Evolutionary conservation across 1,140 invertebrate species (phyloP), one percentile per base, ranked within the genome.

Genomic region (Glomeris maerens): DNA sequence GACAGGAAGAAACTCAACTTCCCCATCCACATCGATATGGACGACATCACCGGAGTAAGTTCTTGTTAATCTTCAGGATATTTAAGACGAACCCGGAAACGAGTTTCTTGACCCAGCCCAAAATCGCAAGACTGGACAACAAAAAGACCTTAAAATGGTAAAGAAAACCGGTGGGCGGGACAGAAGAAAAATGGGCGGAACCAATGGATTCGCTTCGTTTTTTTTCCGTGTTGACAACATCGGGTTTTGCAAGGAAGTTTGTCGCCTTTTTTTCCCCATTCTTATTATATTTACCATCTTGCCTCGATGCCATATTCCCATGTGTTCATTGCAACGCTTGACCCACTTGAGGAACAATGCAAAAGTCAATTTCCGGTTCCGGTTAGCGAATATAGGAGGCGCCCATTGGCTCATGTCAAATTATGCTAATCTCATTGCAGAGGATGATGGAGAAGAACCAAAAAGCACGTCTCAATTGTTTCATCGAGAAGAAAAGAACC

Each of bases 381-480:
- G n/a, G n/a, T n/a, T n/a, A n/a, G n/a, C n/a, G n/a, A n/a, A n/a
- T n/a, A n/a, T n/a, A n/a, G n/a, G n/a, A n/a, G n/a, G n/a, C n/a
- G n/a, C n/a, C n/a, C n/a, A n/a, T n/a, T n/a, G n/a, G n/a, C n/a
- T n/a, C n/a, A n/a, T n/a, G n/a, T n/a, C n/a, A n/a, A n/a, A n/a
- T n/a, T n/a, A n/a, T n/a, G n/a, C n/a, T n/a, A n/a, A 13, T 51
- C 25, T n/a, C 21, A 22, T 46, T 58, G 3, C 45, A 61, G 59
- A 53, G 77, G 23, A 70, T 83, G 63, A 73, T 84, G 60, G 78
- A 81, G 50, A 80, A 80, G 61, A 83, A 82, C 63, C 79, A 81
- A 62, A 72, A 74, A 60, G 78, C 78, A 4, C 77, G 81, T 64
- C 85, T 90, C 77, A 89, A 88, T 62, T 90, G 86, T 61, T 78